Conservation (phyloP, 2,797 vertebrate species). For the Rhinophrynus dorsalis region DNA sequence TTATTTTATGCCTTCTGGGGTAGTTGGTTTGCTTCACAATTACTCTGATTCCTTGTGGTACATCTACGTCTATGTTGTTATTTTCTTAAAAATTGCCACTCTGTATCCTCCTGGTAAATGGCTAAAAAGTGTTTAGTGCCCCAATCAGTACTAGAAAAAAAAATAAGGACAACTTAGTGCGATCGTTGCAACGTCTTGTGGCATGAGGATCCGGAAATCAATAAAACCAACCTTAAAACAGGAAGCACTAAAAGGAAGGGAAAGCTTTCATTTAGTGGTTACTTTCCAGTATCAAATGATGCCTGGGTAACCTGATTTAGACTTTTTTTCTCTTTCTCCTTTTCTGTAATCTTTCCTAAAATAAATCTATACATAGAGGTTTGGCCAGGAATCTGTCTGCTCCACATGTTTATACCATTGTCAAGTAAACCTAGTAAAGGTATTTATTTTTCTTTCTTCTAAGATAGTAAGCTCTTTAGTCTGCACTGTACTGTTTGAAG, state of each 20-base stretch:
- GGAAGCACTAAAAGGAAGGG: slow-evolving; percentile 61
- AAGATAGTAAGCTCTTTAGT: not conserved
- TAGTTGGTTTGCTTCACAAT: no score
- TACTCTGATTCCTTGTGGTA: no score
- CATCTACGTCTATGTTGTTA: no score
- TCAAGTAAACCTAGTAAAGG: slow-evolving; percentile 23
- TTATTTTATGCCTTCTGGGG: no score
- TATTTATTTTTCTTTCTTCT: slow-evolving; percentile 30
- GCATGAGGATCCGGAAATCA: slow-evolving; percentile 55
- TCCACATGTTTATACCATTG: slow-evolving; percentile 22
- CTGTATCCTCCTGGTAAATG: not conserved
- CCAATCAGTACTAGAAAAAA: slow-evolving; percentile 21
- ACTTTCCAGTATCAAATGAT: slow-evolving; percentile 54
- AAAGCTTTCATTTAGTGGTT: slow-evolving; percentile 52
- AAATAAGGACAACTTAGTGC: slow-evolving; percentile 38
- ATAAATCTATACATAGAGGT: slow-evolving; percentile 29
- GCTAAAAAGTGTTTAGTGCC: not conserved
- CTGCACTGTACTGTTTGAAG: not conserved
- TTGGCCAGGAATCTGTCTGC: slow-evolving; percentile 17
- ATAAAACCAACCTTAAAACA: slow-evolving; percentile 59
- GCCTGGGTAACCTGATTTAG: slow-evolving; percentile 46
- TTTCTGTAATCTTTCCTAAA: slow-evolving; percentile 31
- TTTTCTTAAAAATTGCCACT: not conserved
- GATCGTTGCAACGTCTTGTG: slow-evolving; percentile 33
- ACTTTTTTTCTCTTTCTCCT: slow-evolving; percentile 27